Evolutionary conservation across 2,797 vertebrate species (phyloP), one percentile per base, ranked within the genome.

Genomic region (Odontamblyopus rebecca): DNA sequence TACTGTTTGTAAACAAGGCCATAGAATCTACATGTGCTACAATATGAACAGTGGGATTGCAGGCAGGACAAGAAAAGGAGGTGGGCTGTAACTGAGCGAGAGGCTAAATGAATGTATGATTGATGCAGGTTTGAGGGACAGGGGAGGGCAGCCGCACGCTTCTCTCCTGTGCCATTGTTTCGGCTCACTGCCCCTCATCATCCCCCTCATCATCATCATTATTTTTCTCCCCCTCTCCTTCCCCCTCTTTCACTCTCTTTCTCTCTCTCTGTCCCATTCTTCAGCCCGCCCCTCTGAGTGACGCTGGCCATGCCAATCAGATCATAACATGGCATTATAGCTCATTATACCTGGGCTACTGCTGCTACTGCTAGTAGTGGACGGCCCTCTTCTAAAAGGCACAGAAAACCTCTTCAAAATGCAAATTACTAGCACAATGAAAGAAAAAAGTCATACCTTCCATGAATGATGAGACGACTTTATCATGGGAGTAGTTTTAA

Each of bases 51-150:
- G 53, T 68, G 73, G 71, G 77, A 69, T 74, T 70, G 67, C 78
- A 68, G 70, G 68, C 67, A 69, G 69, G 70, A 74, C 74, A 76
- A 84, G 80, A 84, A 79, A 80, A 53, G 77, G 76, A 81, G 74
- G 67, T 61, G 76, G 77, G 63, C 53, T 77, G 56, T 83, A 88
- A 87, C 83, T 85, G 86, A 84, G 77, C 83, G 75, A 80, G 83
- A 84, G 67, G 82, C 67, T 83, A 85, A 89, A 90, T 84, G 82
- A 85, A 85, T 77, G 78, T 64, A 73, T 90, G 90, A 93, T 85
- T 89, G 88, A 92, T 92, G 84, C 62, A 72, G 89, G 73, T 85
- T 88, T 89, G 88, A 84, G 84, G 83, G 72, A 72, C 75, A 76
- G 70, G 71, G 75, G 76, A 73, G 78, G 78, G 50, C 75, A 82